Percentiles rank a stretch among this genome's conserved stretches.
Conservation (phyloP, 2,113 vertebrate genomes). For the Sakesphorus luctuosus region DNA sequence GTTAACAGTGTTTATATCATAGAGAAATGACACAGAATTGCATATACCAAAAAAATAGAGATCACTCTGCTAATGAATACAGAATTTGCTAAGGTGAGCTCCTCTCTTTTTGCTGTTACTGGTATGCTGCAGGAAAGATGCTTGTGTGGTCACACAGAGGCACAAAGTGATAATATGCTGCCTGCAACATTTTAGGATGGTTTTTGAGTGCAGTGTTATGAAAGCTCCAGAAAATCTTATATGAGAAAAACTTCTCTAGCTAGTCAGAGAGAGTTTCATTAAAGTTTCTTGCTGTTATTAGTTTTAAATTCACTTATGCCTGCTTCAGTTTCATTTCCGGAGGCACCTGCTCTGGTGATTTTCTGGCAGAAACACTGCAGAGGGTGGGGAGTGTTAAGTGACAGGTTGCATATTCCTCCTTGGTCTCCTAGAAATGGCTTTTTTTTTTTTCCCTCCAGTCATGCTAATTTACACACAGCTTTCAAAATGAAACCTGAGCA, state of each 20-base stretch:
- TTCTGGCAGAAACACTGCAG: neutral
- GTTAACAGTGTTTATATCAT: neutral
- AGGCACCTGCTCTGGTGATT: neutral
- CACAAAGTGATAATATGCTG: neutral
- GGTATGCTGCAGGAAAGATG: neutral
- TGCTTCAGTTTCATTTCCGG: neutral
- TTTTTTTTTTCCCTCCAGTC: neutral
- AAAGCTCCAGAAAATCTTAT: neutral
- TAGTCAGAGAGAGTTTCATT: neutral
- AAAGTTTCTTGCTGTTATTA: constrained; percentile 28
- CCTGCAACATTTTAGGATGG: neutral
- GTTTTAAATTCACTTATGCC: constrained; percentile 29
- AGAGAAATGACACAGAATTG: neutral
- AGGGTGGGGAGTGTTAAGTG: neutral
- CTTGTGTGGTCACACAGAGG: neutral
- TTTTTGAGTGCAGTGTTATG: neutral
- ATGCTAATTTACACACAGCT: neutral
- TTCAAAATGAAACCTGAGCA: neutral
- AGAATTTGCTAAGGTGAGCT: neutral
- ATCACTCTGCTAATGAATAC: neutral
- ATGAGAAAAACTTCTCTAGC: neutral
- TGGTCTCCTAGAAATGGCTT: neutral
- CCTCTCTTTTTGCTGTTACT: neutral
- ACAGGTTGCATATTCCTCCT: neutral
- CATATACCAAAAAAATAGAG: neutral